These are phyloP conservation scores for Spinus olivaceus DNA, from an alignment of 2,797 vertebrate species.

Conservation along the genomic window DNA sequence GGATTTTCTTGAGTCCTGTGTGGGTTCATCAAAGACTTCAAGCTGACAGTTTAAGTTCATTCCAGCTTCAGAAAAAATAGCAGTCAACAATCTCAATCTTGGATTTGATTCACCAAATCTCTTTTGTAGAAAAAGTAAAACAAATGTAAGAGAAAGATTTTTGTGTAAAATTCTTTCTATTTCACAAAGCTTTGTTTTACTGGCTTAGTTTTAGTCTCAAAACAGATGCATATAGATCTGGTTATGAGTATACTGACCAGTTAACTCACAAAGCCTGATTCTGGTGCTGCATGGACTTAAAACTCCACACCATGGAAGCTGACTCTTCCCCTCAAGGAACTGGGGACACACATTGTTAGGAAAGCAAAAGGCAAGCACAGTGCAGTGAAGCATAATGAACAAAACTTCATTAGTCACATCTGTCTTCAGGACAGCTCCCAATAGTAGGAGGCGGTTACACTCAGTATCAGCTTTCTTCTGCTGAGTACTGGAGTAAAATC, in stretches of 20 bases:
- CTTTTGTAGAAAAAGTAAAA: background rate
- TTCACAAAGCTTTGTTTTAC: background rate
- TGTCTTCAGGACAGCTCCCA: constrained; percentile 16
- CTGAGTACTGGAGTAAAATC: background rate
- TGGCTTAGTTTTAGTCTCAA: background rate
- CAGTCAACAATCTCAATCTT: background rate
- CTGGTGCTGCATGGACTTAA: background rate
- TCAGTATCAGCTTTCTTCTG: background rate
- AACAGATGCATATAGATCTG: accelerated
- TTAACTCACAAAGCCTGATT: background rate
- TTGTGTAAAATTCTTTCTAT: background rate
- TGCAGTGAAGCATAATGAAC: background rate
- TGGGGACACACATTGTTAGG: background rate
- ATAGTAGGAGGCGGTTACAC: background rate
- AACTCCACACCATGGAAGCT: background rate
- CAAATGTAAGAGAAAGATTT: background rate
- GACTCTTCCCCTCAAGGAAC: background rate
- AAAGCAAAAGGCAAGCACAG: background rate
- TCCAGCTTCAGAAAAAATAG: background rate
- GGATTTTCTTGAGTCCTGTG: background rate
- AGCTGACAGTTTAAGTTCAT: background rate
- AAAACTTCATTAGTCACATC: background rate
- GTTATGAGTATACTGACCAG: background rate
- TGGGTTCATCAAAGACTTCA: background rate
- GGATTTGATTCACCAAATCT: background rate